Base-by-base conservation (phyloP, 2,797 vertebrate genomes). In the Poeciliopsis turneri region DNA sequence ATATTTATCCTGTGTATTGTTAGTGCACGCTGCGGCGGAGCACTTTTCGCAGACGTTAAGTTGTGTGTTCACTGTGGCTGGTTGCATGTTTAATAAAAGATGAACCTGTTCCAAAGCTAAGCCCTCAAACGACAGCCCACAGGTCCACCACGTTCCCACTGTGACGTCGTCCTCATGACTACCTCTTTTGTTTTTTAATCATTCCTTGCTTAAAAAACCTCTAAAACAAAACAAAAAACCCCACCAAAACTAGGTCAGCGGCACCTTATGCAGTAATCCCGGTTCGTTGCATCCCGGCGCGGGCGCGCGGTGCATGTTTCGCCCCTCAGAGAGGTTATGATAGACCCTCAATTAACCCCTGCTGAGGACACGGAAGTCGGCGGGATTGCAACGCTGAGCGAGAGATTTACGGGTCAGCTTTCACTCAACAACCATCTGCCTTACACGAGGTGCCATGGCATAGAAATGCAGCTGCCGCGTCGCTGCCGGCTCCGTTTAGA, bases 251-350 rank as follows among this genome's bases (percentile, higher is more conserved):
- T 95, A 93, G 96, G 95, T 95, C 96, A 96, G 82, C 90, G 80
- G 92, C 93, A 94, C 95, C 92, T 96, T 95, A 95, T 94, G 93
- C 94, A 90, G 92, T 96, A 96, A 96, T 96, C 95, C 94, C 30
- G 87, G 85, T 92, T 93, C 91, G 83, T 91, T 93, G 92, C 93
- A 94, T 94, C 91, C 91, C 93, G 92, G 91, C 84, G 76, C 73
- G 70, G 83, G 90, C 91, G 90, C 93, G 92, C 92, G 92, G 92
- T 94, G 93, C 94, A 95, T 91, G 91, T 94, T 94, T 88, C 82
- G 90, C 89, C 86, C 86, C 82, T 87, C 89, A 90, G 93, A 89
- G 92, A 93, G 94, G 94, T 93, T 94, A 94, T 94, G 92, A 94
- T 93, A 94, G 90, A 86, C 92, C 93, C 90, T 92, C 88, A 80